Percentiles rank a stretch among this genome's conserved stretches.
Conservation (phyloP, 2,888 invertebrate genomes). For the Acholoe squamosa region DNA sequence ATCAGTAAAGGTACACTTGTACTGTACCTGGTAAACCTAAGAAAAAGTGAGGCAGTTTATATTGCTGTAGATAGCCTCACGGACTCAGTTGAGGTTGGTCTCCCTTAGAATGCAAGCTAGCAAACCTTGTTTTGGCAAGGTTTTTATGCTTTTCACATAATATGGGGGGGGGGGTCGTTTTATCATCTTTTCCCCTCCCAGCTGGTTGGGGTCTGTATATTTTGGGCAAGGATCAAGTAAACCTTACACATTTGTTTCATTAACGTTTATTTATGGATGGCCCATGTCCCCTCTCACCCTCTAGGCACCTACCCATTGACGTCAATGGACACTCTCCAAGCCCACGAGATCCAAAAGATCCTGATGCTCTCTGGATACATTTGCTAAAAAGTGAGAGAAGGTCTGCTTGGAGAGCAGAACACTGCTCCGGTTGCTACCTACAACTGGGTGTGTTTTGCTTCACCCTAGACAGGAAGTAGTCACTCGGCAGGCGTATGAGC, state of each 20-base stretch:
- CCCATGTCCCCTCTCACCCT: background rate
- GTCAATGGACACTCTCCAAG: slow-evolving; percentile 27
- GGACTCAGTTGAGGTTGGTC: too few relatives aligned
- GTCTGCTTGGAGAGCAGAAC: background rate
- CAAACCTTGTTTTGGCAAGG: too few relatives aligned
- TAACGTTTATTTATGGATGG: slow-evolving; percentile 9
- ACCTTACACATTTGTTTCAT: slow-evolving; percentile 24
- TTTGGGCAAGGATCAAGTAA: background rate
- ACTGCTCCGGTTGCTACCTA: background rate
- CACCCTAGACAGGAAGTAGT: slow-evolving; percentile 3
- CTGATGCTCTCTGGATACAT: background rate
- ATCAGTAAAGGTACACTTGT: too few relatives aligned
- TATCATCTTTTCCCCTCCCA: background rate
- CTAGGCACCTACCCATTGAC: slow-evolving; percentile 19
- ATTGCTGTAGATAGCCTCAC: too few relatives aligned
- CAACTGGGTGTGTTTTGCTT: background rate
- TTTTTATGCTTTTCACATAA: too few relatives aligned
- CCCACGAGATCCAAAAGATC: background rate
- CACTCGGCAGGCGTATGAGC: background rate
- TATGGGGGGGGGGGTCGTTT: background rate
- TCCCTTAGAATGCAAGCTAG: background rate
- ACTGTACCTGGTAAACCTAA: too few relatives aligned
- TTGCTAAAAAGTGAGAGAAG: background rate
- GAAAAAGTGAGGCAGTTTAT: too few relatives aligned
- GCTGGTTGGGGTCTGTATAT: background rate